phyloP scores from a whole-genome alignment of 2,888 invertebrate genomes.

The Clitarchus hookeri region DNA sequence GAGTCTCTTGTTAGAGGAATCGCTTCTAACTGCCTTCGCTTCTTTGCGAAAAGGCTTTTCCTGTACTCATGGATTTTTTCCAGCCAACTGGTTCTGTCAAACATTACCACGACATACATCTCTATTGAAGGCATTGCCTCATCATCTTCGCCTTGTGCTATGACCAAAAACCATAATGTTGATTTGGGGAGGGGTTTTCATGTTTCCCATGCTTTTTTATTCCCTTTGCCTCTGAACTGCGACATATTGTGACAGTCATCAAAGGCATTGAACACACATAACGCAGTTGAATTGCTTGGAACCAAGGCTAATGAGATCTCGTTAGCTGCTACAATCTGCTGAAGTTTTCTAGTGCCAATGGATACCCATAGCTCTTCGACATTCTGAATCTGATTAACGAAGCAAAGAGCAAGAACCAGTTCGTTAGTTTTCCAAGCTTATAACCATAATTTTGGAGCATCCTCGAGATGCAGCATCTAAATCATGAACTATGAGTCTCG shows the following conservation, averaged over 20 bases:
- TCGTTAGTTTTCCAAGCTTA: conserved; percentile 5
- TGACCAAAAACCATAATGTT: neutral
- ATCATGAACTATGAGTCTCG: conserved; percentile 3
- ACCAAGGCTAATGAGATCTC: conserved; percentile 10
- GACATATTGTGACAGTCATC: neutral
- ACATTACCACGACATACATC: conserved; percentile 3
- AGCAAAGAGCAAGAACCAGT: neutral
- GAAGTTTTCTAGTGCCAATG: conserved; percentile 18
- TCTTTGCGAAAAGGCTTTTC: neutral
- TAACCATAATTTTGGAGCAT: neutral
- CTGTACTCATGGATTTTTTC: neutral
- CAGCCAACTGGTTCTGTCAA: neutral
- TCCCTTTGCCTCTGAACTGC: neutral
- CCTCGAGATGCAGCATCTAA: conserved; percentile 3
- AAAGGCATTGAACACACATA: conserved; percentile 3
- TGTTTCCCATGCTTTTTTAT: conserved; percentile 4
- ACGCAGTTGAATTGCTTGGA: neutral
- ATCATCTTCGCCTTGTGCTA: neutral
- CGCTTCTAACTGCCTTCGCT: neutral
- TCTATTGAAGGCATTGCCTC: neutral
- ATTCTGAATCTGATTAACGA: conserved; percentile 6
- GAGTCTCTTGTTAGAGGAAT: neutral
- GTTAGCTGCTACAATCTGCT: conserved; percentile 2
- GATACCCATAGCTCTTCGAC: neutral
- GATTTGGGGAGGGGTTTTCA: neutral